Evolutionary conservation across 1,140 invertebrate species (phyloP).

Genomic region (Triops longicaudatus): DNA sequence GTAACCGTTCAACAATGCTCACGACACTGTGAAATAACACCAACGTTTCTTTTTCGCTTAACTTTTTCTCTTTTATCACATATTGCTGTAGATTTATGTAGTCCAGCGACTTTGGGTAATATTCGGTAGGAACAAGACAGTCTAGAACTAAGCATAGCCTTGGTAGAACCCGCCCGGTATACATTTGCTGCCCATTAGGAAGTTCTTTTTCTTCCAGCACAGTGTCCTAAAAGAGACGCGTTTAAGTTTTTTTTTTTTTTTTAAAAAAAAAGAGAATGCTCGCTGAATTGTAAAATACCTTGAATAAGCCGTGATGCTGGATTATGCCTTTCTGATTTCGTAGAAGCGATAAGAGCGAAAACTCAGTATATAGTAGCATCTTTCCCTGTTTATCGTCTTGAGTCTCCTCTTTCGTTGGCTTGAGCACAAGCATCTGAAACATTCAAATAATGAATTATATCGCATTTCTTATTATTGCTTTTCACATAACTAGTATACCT

Average conservation of each 20-base stretch:
- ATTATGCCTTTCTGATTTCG: conserved; percentile 63
- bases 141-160: conserved; percentile 66
- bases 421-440: conserved; percentile 47
- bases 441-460: conserved; percentile 26
- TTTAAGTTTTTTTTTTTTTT: too few relatives aligned
- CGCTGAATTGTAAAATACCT: conserved; percentile 47
- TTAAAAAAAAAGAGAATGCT: background rate
- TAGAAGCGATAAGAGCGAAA: conserved; percentile 61
- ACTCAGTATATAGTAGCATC: conserved; percentile 72
- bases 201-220: conserved; percentile 54
- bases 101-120: conserved; percentile 55
- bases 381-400: conserved; percentile 72
- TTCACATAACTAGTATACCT: conserved; percentile 44
- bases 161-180: conserved; percentile 52
- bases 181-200: conserved; percentile 45
- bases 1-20: conserved; percentile 61
- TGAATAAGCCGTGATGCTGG: conserved; percentile 70
- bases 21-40: conserved; percentile 70
- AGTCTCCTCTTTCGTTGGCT: conserved; percentile 52
- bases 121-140: conserved; percentile 65
- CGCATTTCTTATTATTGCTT: too few relatives aligned
- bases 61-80: conserved; percentile 70
- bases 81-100: conserved; percentile 71
- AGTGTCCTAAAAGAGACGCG: conserved; percentile 50
- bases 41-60: conserved; percentile 64